A percentile compares a stretch with the other conserved stretches of the same genome.
Evolutionary conservation across 2,888 invertebrate species (phyloP).

Genomic region (Oxycera nigricornis): DNA sequence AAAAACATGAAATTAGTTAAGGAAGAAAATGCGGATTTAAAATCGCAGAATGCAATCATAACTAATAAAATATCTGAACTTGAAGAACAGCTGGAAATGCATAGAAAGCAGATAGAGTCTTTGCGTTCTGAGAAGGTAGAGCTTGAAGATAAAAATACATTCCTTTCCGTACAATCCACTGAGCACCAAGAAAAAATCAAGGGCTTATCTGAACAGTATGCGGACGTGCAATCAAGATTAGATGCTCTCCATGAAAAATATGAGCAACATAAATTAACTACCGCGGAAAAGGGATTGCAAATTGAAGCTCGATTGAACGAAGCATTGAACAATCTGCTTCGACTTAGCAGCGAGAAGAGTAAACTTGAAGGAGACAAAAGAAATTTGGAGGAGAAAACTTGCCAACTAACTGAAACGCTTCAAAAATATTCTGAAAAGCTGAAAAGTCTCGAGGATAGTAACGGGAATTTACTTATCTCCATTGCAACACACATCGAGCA

Average conservation of each 20-base stretch:
- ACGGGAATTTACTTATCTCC: neutral
- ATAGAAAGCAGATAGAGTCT: neutral
- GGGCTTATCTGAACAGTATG: neutral
- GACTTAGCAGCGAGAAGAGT: neutral
- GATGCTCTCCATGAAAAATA: neutral
- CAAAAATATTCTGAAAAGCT: constrained; percentile 17
- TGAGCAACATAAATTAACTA: neutral
- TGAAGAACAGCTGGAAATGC: neutral
- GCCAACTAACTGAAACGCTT: neutral
- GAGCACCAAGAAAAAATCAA: constrained; percentile 15
- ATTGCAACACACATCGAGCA: constrained; percentile 10
- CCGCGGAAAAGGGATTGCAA: neutral
- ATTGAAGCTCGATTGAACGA: constrained; percentile 2
- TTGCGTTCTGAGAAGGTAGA: constrained; percentile 2
- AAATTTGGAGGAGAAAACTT: constrained; percentile 1
- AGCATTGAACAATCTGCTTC: neutral
- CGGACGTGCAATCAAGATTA: neutral
- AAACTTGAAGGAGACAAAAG: neutral
- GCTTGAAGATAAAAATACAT: constrained; percentile 3
- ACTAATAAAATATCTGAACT: neutral
- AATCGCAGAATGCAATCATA: neutral
- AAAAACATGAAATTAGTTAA: constrained; percentile 28
- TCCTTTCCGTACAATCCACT: neutral
- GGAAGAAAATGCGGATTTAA: neutral
- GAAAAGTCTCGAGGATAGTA: constrained; percentile 39